Evolutionary conservation across 2,113 vertebrate genomes (phyloP), one percentile per base, ranked within the genome.

Genomic region (Halichoeres trimaculatus): DNA sequence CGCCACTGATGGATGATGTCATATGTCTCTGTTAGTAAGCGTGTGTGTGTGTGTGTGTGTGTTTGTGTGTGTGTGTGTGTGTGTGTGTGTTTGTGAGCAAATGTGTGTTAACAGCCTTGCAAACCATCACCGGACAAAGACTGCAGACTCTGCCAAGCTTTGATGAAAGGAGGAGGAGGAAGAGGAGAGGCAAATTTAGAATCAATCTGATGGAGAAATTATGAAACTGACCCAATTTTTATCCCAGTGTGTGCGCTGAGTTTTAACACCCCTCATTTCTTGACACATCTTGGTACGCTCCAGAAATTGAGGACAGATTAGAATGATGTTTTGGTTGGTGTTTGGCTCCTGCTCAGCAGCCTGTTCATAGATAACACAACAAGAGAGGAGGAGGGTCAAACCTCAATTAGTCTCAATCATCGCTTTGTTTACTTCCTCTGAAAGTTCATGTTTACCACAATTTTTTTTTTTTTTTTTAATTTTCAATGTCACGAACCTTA

Each of bases 1-100:
- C 26, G 17, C 38, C 80, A 61, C 53, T 64, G 59, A 43, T 19
- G 76, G 74, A 20, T 91, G 89, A 92, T 89, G 88, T 88, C 88
- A 90, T 88, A 43, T 57, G 55, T 69, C 20, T 75, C 19, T 51
- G 50, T 62, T 58, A 50, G 52, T 53, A 35, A 24, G 61, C 22
- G 70, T 55, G 35, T 65, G 12, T 2, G 10, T 41, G 40, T 41
- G 12, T 14, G 40, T 3, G 40, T 41, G 43, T n/a, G 70, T 55
- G 35, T 65, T 1, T 2, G 10, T 41, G 40, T 41, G 12, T 14
- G 40, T 3, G 40, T 41, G 61, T 24, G 70, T 55, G 35, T 65
- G 12, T 2, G 10, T 41, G 40, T 41, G 12, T 14, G 40, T 3
- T 10, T 41, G 43, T 19, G 73, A 20, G 76, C 30, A 13, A 40